Percentiles rank a stretch among this genome's conserved stretches.
phyloP scores from a whole-genome alignment of 2,113 vertebrate species.

The Plecotus auritus region DNA sequence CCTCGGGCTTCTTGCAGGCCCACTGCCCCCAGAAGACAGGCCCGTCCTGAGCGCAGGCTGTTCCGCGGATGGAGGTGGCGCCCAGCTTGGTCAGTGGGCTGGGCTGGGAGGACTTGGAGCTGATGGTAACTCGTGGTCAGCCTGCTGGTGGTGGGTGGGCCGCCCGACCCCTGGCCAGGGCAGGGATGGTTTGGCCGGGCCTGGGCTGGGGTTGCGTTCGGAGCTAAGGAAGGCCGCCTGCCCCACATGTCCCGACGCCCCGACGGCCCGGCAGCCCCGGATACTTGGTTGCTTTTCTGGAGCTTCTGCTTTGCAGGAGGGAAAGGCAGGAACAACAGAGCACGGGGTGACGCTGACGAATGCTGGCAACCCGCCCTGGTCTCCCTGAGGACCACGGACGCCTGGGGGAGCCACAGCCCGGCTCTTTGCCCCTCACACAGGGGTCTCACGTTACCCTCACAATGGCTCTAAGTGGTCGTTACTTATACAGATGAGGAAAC shows the following conservation, averaged over 20 bases:
- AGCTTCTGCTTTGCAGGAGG: not conserved
- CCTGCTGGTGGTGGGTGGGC: not conserved
- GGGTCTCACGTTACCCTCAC: not conserved
- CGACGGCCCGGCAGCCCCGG: not conserved
- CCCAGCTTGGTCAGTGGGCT: not conserved
- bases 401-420: not conserved
- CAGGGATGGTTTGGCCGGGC: not conserved
- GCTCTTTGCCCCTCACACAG: not conserved
- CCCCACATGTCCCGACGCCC: accelerated
- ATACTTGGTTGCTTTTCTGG: not conserved
- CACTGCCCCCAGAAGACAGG: not conserved
- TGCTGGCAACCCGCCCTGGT: accelerated
- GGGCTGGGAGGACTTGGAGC: not conserved
- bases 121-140: not conserved
- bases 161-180: not conserved
- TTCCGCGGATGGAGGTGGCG: not conserved
- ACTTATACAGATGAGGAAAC: not conserved
- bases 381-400: too few relatives aligned
- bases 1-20: not conserved
- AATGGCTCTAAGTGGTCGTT: not conserved
- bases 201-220: not conserved
- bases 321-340: not conserved
- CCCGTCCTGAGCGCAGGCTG: not conserved
- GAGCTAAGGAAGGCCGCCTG: not conserved
- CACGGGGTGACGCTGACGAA: accelerated